Evolutionary conservation across 1,140 invertebrate species (phyloP), one percentile per base, ranked within the genome.

Genomic region (Ceratosolen solmsi): DNA sequence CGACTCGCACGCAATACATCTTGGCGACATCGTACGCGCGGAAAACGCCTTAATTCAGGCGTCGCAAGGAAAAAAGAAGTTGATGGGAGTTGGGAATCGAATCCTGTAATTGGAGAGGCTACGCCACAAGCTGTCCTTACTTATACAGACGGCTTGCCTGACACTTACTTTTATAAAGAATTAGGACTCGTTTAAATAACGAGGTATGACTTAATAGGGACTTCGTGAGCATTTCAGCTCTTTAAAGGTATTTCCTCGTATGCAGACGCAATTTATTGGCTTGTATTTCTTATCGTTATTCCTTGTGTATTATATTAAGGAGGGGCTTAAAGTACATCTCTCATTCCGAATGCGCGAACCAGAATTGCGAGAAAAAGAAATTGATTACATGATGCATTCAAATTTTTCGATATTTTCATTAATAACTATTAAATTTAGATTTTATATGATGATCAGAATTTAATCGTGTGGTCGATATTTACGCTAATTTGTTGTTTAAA

Each of bases 1-100:
- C 9, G 60, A 36, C 80, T 82, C 82, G 83, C 82, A 73, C 82
- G 82, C 72, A 80, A 83, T 79, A 63, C 73, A 54, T 80, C 72
- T 56, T 65, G 70, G 30, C 25, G 75, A 80, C 78, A 60, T 56
- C 11, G 36, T 33, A 15, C 30, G 27, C 30, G 54, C 72, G 54
- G 7, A 58, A 38, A 51, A 56, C 30, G 54, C 9, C 46, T 36
- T 76, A 56, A 76, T 76, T 33, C 58, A 49, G 38, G 56, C 41
- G 74, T 63, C 58, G 25, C 33, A 9, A 8, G n/a, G 72, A 56
- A 74, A 74, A 74, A 74, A 54, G 30, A 38, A 36, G 30, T n/a
- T 73, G 73, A 51, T 75, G 56, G 73, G 33, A 54, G 11, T 36
- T 30, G 63, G 46, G 79, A 74, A 80, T 80, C 56, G 79, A 80